Evolutionary conservation across 2,113 vertebrate species (phyloP).

Genomic region (Oceanites oceanicus): DNA sequence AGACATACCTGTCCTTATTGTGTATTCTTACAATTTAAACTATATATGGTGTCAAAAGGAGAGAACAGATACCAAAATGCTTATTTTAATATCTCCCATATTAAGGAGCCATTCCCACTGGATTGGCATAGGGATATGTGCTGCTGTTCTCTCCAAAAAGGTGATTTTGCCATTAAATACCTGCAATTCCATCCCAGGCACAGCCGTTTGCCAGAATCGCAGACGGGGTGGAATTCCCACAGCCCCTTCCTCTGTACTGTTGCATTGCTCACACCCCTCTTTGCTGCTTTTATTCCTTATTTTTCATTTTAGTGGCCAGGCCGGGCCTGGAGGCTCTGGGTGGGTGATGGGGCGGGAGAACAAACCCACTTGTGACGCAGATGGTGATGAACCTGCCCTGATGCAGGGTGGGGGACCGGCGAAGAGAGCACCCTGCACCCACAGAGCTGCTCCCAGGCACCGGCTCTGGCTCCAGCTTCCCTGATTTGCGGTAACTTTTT

Average conservation of each 20-base stretch:
- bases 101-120: background rate
- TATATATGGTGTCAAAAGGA: background rate
- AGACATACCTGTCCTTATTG: background rate
- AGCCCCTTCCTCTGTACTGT: background rate
- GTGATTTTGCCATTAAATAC: background rate
- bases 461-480: background rate
- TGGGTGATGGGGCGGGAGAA: background rate
- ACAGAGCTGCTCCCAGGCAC: background rate
- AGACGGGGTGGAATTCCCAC: accelerated
- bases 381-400: background rate
- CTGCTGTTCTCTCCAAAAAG: background rate
- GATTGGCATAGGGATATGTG: background rate
- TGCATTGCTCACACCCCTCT: background rate
- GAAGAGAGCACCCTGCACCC: background rate
- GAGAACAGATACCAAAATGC: background rate
- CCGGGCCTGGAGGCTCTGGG: background rate
- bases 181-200: background rate
- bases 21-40: background rate
- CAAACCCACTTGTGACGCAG: background rate
- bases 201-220: background rate
- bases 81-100: background rate
- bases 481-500: background rate
- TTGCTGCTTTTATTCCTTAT: background rate
- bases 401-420: background rate
- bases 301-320: background rate